Percentiles rank a stretch among this genome's conserved stretches.
phyloP scores from a whole-genome alignment of 2,888 invertebrate genomes.

The Leptarthrus brevirostris region DNA sequence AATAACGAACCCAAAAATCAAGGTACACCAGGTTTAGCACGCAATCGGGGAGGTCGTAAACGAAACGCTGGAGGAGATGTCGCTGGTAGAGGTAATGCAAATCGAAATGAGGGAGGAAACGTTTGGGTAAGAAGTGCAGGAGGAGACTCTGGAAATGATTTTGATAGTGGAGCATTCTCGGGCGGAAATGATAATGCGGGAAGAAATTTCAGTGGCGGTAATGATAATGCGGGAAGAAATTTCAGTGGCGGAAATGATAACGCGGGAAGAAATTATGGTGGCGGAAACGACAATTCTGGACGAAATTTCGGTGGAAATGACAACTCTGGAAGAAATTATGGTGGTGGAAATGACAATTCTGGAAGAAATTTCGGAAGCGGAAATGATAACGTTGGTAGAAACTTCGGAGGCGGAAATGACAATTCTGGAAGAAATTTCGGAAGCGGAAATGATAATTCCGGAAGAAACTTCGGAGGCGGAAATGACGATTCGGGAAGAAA shows the following conservation, averaged over 20 bases:
- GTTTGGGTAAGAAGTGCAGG: neutral
- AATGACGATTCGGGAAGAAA: neutral
- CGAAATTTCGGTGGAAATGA: neutral
- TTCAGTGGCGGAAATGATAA: conserved; percentile 9
- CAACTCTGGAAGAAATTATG: neutral
- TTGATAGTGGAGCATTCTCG: neutral
- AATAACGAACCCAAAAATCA: neutral
- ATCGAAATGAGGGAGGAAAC: neutral
- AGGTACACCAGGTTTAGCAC: neutral
- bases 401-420: neutral
- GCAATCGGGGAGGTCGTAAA: neutral
- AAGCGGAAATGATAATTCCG: neutral
- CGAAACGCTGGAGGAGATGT: neutral
- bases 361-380: neutral
- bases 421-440: neutral
- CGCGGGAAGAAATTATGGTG: neutral
- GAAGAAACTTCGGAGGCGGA: neutral
- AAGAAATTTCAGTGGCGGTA: conserved; percentile 4
- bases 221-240: neutral
- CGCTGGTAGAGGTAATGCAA: neutral
- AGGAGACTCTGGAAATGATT: neutral
- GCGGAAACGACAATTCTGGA: neutral
- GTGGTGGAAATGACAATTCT: neutral
- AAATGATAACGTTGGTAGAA: conserved; percentile 3
- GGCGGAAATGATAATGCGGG: conserved; percentile 7